Evolutionary conservation across 2,797 vertebrate species (phyloP).

Genomic region (Enteromius viviparus): DNA sequence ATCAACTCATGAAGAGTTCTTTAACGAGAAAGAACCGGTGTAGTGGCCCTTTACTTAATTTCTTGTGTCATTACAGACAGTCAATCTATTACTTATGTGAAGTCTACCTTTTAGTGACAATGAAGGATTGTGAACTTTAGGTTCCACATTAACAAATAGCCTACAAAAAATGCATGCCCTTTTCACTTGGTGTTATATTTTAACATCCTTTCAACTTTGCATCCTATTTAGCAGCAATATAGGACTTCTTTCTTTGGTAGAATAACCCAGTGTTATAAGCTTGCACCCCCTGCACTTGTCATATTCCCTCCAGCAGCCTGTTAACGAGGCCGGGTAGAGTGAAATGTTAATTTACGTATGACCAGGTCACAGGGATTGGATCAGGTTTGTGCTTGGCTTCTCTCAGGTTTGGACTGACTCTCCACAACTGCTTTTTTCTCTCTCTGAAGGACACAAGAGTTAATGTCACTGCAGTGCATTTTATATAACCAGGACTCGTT

Average conservation of each 20-base stretch:
- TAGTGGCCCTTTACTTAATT: neutral
- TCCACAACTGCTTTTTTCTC: neutral
- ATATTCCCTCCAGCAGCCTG: conserved; percentile 42
- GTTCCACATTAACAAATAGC: conserved; percentile 4
- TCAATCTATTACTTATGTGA: neutral
- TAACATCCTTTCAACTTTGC: conserved; percentile 33
- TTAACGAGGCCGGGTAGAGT: conserved; percentile 61
- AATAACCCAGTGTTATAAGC: conserved; percentile 64
- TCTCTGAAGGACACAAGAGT: conserved; percentile 1
- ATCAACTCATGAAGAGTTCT: neutral
- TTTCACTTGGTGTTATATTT: conserved; percentile 14
- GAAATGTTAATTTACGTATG: conserved; percentile 60
- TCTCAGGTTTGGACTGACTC: neutral
- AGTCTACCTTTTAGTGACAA: neutral
- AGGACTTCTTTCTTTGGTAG: conserved; percentile 38
- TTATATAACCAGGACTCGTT: conserved; percentile 34
- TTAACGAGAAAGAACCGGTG: neutral
- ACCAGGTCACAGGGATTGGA: conserved; percentile 50
- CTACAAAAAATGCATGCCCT: too few species aligned
- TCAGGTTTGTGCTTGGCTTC: conserved; percentile 31
- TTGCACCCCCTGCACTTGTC: conserved; percentile 37
- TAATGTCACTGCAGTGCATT: conserved; percentile 14
- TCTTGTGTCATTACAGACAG: neutral
- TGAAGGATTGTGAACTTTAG: conserved; percentile 3
- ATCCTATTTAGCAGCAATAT: conserved; percentile 27